Evolutionary conservation across 2,888 invertebrate genomes (phyloP), one percentile per base, ranked within the genome.

Genomic region (Eristalis intricaria): DNA sequence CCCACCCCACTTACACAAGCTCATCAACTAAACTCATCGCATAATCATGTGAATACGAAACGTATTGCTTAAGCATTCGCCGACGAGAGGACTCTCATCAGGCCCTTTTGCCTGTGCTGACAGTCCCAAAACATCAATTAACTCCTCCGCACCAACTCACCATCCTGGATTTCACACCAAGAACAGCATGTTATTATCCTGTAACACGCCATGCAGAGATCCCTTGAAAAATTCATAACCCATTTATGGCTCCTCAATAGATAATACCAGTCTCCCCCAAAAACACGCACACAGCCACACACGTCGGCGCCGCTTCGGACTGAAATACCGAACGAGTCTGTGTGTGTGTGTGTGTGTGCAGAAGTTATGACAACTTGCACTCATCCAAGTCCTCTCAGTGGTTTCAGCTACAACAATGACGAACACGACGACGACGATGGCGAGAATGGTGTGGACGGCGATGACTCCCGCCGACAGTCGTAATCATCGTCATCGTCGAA

Each of bases 221-320:
- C 64, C 69, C 50, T 79, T 80, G 40, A 63, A 80, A 75, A 80
- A 84, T 66, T 75, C 63, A 81, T 75, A 74, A 80, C 63, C 71
- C 70, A 56, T 68, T 76, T 80, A 63, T 11, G 56, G 75, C 50
- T 79, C 60, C 38, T 74, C 66, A 75, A 80, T 80, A 75, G 65
- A 75, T 63, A 84, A 74, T 65, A 70, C 22, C 26, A 43, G n/a
- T 43, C 43, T 4, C 19, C n/a, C 43, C 4, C n/a, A 7, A 7
- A 8, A 15, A 40, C 38, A 38, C 29, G 5, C 29, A 15, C 15
- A 40, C 40, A 40, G 2, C 4, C 43, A 8, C 50, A 19, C 8
- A 1, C 19, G 7, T 19, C 50, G 50, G 1, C n/a, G 38, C 29
- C 29, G 40, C 56, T 26, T 60, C 13, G 35, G 60, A 56, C 38